Evolutionary conservation across 2,888 invertebrate genomes (phyloP).

Genomic region (Coleophora deauratella): DNA sequence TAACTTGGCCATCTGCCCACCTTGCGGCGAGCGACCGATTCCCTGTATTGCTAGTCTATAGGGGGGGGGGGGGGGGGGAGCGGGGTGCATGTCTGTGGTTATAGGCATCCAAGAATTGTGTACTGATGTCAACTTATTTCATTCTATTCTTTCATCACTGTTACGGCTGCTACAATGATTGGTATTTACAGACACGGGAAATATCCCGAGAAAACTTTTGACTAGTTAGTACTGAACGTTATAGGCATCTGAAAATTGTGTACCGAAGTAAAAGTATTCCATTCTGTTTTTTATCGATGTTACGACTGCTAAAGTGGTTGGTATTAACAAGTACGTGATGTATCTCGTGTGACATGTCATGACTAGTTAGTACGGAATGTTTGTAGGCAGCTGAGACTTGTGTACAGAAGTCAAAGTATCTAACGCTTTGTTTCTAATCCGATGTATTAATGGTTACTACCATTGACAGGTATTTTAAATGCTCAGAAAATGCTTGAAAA

Average conservation of each 20-base stretch:
- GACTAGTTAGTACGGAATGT: not conserved
- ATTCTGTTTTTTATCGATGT: slow-evolving; percentile 77
- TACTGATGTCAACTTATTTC: too few relatives aligned
- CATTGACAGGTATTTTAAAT: too few relatives aligned
- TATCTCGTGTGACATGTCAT: not conserved
- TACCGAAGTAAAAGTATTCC: slow-evolving; percentile 72
- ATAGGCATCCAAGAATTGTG: too few relatives aligned
- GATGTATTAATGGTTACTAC: slow-evolving; percentile 76
- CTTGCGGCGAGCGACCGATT: too few relatives aligned
- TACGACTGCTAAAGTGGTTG: slow-evolving; percentile 72
- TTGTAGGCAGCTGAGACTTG: too few relatives aligned
- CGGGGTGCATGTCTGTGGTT: too few relatives aligned
- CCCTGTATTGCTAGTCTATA: too few relatives aligned
- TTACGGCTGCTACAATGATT: slow-evolving; percentile 74
- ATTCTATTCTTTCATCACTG: slow-evolving; percentile 77
- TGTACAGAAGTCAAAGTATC: slow-evolving; percentile 66
- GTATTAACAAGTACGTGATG: slow-evolving; percentile 63
- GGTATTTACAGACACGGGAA: slow-evolving; percentile 64
- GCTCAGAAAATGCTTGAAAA: too few relatives aligned
- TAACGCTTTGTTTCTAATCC: slow-evolving; percentile 75
- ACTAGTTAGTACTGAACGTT: too few relatives aligned
- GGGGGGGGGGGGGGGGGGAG: too few relatives aligned
- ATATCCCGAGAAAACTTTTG: not conserved
- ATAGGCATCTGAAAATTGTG: slow-evolving; percentile 56
- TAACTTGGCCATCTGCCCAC: too few relatives aligned